phyloP scores from a whole-genome alignment of 2,113 vertebrate genomes.

The Potamarius usumacintae region DNA sequence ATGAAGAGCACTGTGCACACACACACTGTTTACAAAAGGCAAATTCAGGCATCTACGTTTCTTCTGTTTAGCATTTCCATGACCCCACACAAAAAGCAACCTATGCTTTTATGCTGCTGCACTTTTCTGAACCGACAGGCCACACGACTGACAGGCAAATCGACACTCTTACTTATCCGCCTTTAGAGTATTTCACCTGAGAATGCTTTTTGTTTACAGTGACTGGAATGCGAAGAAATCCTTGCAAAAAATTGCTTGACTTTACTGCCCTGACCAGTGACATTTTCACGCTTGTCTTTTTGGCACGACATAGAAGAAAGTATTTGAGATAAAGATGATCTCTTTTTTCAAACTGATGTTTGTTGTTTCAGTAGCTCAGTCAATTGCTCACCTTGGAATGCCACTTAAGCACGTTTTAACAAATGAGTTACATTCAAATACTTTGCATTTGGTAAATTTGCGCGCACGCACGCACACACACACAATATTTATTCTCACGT shows the following conservation, averaged over 20 bases:
- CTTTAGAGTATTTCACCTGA: neutral
- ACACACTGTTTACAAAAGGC: neutral
- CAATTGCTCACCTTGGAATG: neutral
- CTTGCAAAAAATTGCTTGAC: neutral
- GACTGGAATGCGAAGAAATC: neutral
- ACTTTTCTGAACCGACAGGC: neutral
- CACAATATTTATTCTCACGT: conserved; percentile 9
- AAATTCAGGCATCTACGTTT: neutral
- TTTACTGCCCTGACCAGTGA: neutral
- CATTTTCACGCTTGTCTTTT: neutral
- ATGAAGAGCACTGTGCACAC: too few species aligned
- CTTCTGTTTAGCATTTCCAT: neutral
- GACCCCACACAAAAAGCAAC: neutral
- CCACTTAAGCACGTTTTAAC: conserved; percentile 29
- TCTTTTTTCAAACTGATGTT: neutral
- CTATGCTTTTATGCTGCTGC: neutral
- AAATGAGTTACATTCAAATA: conserved; percentile 23
- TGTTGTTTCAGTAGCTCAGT: conserved; percentile 10
- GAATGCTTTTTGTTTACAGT: neutral
- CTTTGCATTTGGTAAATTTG: conserved; percentile 7
- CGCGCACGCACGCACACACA: neutral
- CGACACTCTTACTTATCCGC: neutral
- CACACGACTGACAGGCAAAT: neutral
- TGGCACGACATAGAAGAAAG: neutral
- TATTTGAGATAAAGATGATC: neutral